These are phyloP conservation scores for Aplocera efformata DNA, from an alignment of 2,888 invertebrate genomes.

Conservation along the genomic window DNA sequence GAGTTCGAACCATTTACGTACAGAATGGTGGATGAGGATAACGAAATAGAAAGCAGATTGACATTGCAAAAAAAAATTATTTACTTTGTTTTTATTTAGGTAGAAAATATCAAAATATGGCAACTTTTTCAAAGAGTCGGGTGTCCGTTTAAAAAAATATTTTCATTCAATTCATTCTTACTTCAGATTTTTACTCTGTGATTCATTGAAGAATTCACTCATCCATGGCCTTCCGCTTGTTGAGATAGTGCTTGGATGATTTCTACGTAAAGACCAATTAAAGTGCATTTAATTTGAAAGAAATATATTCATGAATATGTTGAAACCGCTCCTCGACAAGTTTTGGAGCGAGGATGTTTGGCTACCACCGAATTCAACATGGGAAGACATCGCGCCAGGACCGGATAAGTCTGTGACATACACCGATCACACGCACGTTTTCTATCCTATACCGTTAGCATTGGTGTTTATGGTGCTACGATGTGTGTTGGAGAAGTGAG, in stretches of 20 bases:
- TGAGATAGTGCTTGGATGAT: slow-evolving; percentile 3
- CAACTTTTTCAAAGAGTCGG: too few relatives aligned
- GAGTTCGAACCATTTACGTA: too few relatives aligned
- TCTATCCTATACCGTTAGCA: slow-evolving; percentile 91
- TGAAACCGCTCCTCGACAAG: slow-evolving; percentile 64
- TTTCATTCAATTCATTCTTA: too few relatives aligned
- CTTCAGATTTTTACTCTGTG: too few relatives aligned
- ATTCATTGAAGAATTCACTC: too few relatives aligned
- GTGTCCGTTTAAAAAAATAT: too few relatives aligned
- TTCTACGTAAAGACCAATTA: slow-evolving; percentile 15
- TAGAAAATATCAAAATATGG: too few relatives aligned
- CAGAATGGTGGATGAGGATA: too few relatives aligned
- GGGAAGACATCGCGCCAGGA: slow-evolving; percentile 91
- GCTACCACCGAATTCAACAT: slow-evolving; percentile 95
- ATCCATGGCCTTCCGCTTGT: too few relatives aligned
- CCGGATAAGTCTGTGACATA: slow-evolving; percentile 86
- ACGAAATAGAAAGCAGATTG: too few relatives aligned
- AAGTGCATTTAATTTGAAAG: slow-evolving; percentile 13
- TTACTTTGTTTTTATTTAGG: too few relatives aligned
- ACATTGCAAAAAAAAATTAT: too few relatives aligned
- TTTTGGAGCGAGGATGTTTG: slow-evolving; percentile 94
- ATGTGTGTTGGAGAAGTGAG: slow-evolving; percentile 92
- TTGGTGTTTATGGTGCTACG: slow-evolving; percentile 87
- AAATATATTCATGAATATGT: slow-evolving; percentile 42
- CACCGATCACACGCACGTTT: slow-evolving; percentile 89